Percentiles rank a stretch among this genome's conserved stretches.
These are phyloP conservation scores for Gallinago media DNA, from an alignment of 2,113 vertebrate genomes.

Conservation along the genomic window DNA sequence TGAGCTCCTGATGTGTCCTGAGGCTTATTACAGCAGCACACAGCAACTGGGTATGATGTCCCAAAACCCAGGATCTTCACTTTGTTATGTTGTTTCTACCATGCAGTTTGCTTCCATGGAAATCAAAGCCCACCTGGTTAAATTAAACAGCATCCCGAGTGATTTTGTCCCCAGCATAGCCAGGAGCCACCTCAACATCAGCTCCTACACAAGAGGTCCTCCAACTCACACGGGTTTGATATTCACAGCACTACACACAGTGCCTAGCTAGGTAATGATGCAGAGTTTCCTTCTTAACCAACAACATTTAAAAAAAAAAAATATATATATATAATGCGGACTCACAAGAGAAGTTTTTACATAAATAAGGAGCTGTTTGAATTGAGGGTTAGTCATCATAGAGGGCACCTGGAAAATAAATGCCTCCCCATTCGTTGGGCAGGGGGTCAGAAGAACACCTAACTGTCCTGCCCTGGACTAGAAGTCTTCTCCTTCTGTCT, in stretches of 20 bases:
- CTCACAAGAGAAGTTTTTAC: background rate
- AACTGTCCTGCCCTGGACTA: background rate
- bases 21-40: background rate
- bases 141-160: background rate
- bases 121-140: background rate
- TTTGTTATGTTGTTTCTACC: background rate
- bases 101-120: background rate
- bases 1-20: background rate
- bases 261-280: background rate
- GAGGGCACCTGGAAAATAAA: background rate
- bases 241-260: background rate
- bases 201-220: background rate
- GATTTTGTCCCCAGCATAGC: background rate
- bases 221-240: background rate
- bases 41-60: background rate
- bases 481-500: background rate
- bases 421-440: background rate
- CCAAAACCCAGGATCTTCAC: background rate
- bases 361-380: background rate
- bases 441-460: background rate
- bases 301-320: background rate
- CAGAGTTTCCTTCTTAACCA: background rate
- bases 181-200: background rate
- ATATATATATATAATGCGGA: background rate
- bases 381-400: background rate